Conservation (phyloP, 2,113 vertebrate genomes). For the Apteryx mantelli region DNA sequence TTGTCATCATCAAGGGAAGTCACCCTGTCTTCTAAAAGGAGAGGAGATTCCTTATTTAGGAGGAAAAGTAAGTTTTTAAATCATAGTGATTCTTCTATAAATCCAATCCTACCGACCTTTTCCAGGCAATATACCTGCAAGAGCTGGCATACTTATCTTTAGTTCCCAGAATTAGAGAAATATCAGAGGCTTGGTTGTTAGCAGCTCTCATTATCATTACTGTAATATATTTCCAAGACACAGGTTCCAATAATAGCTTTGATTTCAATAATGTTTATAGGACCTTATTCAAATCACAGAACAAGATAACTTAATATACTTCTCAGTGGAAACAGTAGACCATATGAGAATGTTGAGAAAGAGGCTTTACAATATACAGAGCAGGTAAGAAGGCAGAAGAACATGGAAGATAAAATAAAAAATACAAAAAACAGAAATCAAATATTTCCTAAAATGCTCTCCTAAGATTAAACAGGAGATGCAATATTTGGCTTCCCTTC, state of each 20-base stretch:
- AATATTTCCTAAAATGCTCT: neutral
- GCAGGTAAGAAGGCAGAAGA: neutral
- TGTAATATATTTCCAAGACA: neutral
- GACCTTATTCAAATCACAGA: neutral
- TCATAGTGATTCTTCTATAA: neutral
- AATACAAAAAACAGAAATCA: neutral
- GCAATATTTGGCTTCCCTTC: neutral
- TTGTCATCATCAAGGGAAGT: neutral
- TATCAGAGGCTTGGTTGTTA: neutral
- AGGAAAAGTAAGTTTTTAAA: neutral
- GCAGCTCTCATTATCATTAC: neutral
- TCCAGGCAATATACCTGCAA: neutral
- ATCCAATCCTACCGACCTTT: neutral
- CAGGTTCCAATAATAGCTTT: neutral
- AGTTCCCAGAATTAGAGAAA: neutral
- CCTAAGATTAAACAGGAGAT: neutral
- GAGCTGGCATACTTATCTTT: neutral
- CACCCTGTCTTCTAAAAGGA: neutral
- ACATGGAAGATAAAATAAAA: neutral
- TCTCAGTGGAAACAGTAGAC: neutral
- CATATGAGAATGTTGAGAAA: neutral
- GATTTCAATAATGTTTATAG: neutral
- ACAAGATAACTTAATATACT: neutral
- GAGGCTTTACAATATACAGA: neutral
- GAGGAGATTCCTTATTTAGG: neutral